Conservation (phyloP, 2,113 vertebrate genomes). For the Propithecus coquereli region DNA sequence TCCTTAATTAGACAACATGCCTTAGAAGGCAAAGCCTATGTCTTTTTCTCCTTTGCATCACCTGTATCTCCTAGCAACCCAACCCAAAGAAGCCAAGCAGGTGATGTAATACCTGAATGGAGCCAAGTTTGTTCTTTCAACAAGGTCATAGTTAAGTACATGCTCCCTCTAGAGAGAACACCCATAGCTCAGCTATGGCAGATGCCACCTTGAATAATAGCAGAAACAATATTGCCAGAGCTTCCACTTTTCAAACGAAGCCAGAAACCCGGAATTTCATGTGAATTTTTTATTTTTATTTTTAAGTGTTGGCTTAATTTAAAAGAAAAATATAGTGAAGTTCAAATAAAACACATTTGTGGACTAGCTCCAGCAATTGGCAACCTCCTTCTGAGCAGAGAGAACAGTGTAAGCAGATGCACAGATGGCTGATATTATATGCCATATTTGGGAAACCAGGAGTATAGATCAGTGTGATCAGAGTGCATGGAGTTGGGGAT, state of each 20-base stretch:
- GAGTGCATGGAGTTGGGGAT: not conserved
- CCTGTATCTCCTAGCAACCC: not conserved
- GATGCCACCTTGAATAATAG: not conserved
- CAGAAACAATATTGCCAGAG: not conserved
- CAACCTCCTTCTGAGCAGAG: not conserved
- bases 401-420: not conserved
- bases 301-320: constrained; percentile 41
- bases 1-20: not conserved
- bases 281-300: not conserved
- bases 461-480: not conserved
- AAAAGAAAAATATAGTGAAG: constrained; percentile 33
- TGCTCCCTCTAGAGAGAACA: not conserved
- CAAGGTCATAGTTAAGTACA: not conserved
- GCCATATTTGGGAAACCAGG: not conserved
- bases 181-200: not conserved
- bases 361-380: not conserved
- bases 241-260: not conserved
- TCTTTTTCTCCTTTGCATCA: not conserved
- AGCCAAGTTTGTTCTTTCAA: not conserved
- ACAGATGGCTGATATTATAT: not conserved
- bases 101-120: not conserved
- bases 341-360: constrained; percentile 53
- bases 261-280: not conserved
- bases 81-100: not conserved
- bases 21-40: not conserved